Conservation (phyloP, 2,113 vertebrate species). For the Leptobrachium ailaonicum region DNA sequence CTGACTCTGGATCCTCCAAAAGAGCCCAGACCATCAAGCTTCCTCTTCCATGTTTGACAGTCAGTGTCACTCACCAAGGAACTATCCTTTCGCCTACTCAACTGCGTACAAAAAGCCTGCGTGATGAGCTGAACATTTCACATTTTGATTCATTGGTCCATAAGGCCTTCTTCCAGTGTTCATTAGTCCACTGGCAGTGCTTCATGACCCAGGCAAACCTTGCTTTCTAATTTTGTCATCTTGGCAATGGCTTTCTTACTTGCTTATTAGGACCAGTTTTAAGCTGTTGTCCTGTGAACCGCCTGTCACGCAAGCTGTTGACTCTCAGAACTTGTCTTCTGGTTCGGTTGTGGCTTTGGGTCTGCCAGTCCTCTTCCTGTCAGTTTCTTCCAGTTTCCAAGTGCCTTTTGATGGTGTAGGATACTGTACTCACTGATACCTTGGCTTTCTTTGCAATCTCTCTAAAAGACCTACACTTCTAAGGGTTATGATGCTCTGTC, state of each 20-base stretch:
- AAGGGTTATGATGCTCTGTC: background rate
- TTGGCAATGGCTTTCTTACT: background rate
- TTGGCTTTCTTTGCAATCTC: background rate
- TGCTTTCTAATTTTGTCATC: background rate
- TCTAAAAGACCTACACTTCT: background rate
- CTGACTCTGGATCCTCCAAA: background rate
- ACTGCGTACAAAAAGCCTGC: background rate
- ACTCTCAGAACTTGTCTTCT: background rate
- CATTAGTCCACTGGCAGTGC: background rate
- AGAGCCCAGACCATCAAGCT: no score
- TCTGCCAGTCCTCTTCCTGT: background rate
- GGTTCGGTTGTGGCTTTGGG: background rate
- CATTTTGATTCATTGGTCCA: background rate
- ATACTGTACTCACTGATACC: no score
- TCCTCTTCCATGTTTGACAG: background rate
- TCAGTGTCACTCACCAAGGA: background rate
- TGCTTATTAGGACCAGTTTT: background rate
- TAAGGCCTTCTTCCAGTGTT: background rate
- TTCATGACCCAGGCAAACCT: background rate
- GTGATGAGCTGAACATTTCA: background rate
- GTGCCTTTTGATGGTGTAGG: background rate
- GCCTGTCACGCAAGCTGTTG: background rate
- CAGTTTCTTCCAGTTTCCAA: background rate
- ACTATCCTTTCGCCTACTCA: background rate
- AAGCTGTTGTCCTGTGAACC: background rate